phyloP scores from a whole-genome alignment of 2,797 vertebrate species.

The Hemitrygon akajei region DNA sequence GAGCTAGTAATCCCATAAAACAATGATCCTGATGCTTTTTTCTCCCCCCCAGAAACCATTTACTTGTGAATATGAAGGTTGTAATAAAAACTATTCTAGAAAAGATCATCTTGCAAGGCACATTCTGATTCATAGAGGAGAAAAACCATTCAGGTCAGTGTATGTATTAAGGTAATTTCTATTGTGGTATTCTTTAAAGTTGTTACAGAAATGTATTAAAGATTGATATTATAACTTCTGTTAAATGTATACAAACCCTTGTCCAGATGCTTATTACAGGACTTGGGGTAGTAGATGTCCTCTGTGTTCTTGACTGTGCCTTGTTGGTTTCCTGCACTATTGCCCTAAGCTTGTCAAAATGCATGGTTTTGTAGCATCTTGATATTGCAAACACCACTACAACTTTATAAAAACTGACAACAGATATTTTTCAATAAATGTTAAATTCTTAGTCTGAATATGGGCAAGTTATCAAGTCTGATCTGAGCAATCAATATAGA shows the following conservation, averaged over 20 bases:
- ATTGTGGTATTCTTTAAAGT: neutral
- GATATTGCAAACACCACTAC: too few relatives aligned
- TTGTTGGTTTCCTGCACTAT: neutral
- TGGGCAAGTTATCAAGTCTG: neutral
- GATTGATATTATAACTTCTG: neutral
- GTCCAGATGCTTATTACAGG: neutral
- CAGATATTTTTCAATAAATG: too few relatives aligned
- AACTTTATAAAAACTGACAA: too few relatives aligned
- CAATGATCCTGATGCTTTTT: neutral
- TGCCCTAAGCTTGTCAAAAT: neutral
- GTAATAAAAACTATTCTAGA: conserved; percentile 72
- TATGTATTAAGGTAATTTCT: neutral
- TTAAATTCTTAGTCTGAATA: neutral
- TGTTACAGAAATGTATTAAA: neutral
- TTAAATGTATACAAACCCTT: neutral
- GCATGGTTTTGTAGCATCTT: neutral
- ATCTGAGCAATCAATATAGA: neutral
- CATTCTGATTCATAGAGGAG: conserved; percentile 68
- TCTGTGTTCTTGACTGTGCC: neutral
- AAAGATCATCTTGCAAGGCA: conserved; percentile 74
- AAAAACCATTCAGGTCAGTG: conserved; percentile 74
- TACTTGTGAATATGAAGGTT: conserved; percentile 66
- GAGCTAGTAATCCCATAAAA: too few relatives aligned
- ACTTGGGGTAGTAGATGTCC: neutral
- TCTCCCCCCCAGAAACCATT: conserved; percentile 71